These are phyloP conservation scores for Ptiloglossa arizonensis DNA, from an alignment of 1,140 invertebrate species.

Conservation along the genomic window DNA sequence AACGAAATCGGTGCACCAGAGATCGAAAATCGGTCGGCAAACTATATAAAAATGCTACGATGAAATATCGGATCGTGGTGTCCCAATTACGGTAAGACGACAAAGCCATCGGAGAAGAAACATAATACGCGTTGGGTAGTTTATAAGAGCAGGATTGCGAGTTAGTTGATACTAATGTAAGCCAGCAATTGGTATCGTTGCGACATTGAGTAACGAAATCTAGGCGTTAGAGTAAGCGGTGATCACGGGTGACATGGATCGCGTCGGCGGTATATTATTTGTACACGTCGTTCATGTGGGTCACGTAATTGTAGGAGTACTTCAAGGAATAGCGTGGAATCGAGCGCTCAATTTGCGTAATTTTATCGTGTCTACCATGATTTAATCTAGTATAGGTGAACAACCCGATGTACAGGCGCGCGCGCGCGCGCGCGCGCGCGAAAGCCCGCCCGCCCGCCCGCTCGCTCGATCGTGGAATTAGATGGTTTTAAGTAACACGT, in stretches of 20 bases:
- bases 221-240: slow-evolving; percentile 15
- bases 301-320: slow-evolving; percentile 68
- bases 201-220: slow-evolving; percentile 67
- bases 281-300: slow-evolving; percentile 53
- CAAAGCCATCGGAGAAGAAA: not conserved
- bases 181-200: slow-evolving; percentile 61
- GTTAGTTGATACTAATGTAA: slow-evolving; percentile 51
- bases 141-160: slow-evolving; percentile 9
- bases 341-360: slow-evolving; percentile 44
- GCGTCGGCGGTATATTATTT: slow-evolving; percentile 25
- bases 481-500: not conserved
- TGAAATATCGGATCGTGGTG: slow-evolving; percentile 1
- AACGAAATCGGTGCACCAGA: too few relatives aligned
- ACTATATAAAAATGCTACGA: not conserved
- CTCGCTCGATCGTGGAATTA: not conserved
- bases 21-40: not conserved
- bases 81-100: not conserved
- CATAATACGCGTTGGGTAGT: not conserved
- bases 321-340: slow-evolving; percentile 55
- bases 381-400: not conserved
- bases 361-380: not conserved
- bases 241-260: slow-evolving; percentile 19
- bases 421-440: too few relatives aligned
- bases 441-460: too few relatives aligned
- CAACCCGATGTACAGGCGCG: not conserved